Base-by-base conservation (phyloP, 2,888 invertebrate species). In the Morpho achilles region DNA sequence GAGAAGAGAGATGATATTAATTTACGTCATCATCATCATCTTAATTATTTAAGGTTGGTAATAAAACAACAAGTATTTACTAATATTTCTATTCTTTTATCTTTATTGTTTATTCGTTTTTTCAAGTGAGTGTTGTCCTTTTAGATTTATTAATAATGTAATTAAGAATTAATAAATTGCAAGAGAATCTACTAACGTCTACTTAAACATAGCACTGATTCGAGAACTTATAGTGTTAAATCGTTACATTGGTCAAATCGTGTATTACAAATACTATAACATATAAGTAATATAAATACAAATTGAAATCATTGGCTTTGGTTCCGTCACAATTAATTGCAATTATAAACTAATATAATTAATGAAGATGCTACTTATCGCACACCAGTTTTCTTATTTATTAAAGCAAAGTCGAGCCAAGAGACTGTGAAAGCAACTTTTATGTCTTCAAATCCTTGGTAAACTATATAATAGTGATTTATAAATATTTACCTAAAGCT, bases 51-150 rank as follows among this genome's bases (percentile, higher is more conserved):
- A 32, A 32, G 32, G 32, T 32, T 32, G 32, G 3, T 32, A 85
- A 82, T 84, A 74, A 82, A 83, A 84, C 84, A 77, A 79, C 70
- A 63, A 57, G 61, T 62, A 48, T 67, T 76, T 83, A 82, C 88
- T 89, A 89, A 83, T 87, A 84, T 81, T 82, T 84, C 87, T 88
- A 88, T 88, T 62, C 59, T 84, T 83, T 82, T 83, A 79, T 85
- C 85, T 5, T 32, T 84, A 86, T 87, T 87, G 87, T 87, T 86
- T 84, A 87, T 86, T 85, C 79, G 82, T 85, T 86, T 85, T 54
- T 79, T 76, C 82, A 85, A 87, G 85, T 84, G 81, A 87, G 82
- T 55, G 74, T 80, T 77, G 70, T 77, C 73, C 71, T 82, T 88
- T 82, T 76, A 59, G 49, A 53, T 56, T 51, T 72, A 82, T 78